A percentile compares a stretch with the other conserved stretches of the same genome.
Evolutionary conservation across 1,140 invertebrate species (phyloP).

Genomic region (Rhagoletis pomonella): DNA sequence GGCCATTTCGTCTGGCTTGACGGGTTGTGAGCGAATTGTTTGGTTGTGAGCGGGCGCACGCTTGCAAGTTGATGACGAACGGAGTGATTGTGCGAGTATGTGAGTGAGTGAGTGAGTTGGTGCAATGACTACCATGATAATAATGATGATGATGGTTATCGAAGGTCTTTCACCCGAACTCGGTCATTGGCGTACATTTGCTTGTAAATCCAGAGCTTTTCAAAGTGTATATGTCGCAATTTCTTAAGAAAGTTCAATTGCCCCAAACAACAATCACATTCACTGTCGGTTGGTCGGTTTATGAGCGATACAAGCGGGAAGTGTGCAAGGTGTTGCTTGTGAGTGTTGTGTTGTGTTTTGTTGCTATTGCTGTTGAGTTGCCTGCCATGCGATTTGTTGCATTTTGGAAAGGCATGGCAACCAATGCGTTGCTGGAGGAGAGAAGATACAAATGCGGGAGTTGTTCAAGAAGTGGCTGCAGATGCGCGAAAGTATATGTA

Average conservation of each 20-base stretch:
- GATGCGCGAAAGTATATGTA: slow-evolving; percentile 19
- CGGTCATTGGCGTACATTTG: slow-evolving; percentile 74
- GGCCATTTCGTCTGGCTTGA: slow-evolving; percentile 22
- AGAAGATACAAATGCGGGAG: slow-evolving; percentile 23
- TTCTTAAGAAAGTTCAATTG: slow-evolving; percentile 75
- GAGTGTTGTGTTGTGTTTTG: slow-evolving; percentile 16
- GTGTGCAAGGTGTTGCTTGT: neutral
- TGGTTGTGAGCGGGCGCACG: slow-evolving; percentile 25
- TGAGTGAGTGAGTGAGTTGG: slow-evolving; percentile 34
- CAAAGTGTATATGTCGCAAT: slow-evolving; percentile 74
- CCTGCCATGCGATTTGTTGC: slow-evolving; percentile 42
- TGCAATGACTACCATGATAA: slow-evolving; percentile 55
- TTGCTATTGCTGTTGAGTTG: slow-evolving; percentile 7
- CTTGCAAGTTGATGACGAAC: slow-evolving; percentile 35
- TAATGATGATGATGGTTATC: slow-evolving; percentile 66
- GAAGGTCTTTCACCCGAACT: slow-evolving; percentile 75
- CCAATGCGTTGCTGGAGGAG: slow-evolving; percentile 4
- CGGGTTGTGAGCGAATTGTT: slow-evolving; percentile 26
- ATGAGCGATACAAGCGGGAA: slow-evolving; percentile 49
- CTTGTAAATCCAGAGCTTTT: slow-evolving; percentile 74
- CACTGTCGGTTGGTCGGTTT: slow-evolving; percentile 70
- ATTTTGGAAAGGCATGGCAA: slow-evolving; percentile 44
- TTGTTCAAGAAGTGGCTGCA: slow-evolving; percentile 43
- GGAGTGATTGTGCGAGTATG: slow-evolving; percentile 26
- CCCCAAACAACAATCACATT: slow-evolving; percentile 74